Evolutionary conservation across 2,113 vertebrate genomes (phyloP), one percentile per base, ranked within the genome.

Genomic region (Meleagris gallopavo): DNA sequence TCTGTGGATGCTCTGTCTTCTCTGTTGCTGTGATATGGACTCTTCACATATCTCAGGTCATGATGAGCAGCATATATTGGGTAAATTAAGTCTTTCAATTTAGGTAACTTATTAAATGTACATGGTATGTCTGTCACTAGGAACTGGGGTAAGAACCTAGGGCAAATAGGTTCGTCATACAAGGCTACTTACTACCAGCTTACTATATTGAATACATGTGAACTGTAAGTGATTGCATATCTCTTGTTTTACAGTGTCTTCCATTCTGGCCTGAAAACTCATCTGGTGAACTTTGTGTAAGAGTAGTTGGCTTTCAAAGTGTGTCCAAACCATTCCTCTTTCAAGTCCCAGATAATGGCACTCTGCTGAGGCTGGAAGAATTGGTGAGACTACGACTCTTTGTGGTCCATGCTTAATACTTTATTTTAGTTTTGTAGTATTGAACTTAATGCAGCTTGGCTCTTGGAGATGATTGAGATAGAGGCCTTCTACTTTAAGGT

Each of bases 251-350:
- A 50, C 83, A 99, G 99, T 99, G 98, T 89, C 97, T 99, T 88
- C 99, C 99, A 5, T 98, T 99, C 94, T 99, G 99, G 99, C 99
- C 99, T n/a, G 98, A 99, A 96, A 98, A 96, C 80, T 78, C 94
- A 13, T 98, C 98, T 11, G 98, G 98, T 76, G 98, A 98, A 95
- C 96, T 99, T 61, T 99, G 98, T 88, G 97, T 99, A 21, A 97
- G 98, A 67, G 98, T 98, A 5, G 98, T 99, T 11, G 99, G 99
- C 45, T 99, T 77, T 60, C 98, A 98, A 48, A 95, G 90, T 9
- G 65, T 92, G 32, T 99, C 99, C 83, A 98, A 96, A 93, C 98
- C 97, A 4, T 99, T 99, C 97, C 98, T 98, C 64, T 99, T 98
- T 86, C 98, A 98, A 86, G 96, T 69, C 24, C 99, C 99, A 91